Evolutionary conservation across 2,113 vertebrate species (phyloP), one percentile per base, ranked within the genome.

Genomic region (Lepisosteus oculatus): DNA sequence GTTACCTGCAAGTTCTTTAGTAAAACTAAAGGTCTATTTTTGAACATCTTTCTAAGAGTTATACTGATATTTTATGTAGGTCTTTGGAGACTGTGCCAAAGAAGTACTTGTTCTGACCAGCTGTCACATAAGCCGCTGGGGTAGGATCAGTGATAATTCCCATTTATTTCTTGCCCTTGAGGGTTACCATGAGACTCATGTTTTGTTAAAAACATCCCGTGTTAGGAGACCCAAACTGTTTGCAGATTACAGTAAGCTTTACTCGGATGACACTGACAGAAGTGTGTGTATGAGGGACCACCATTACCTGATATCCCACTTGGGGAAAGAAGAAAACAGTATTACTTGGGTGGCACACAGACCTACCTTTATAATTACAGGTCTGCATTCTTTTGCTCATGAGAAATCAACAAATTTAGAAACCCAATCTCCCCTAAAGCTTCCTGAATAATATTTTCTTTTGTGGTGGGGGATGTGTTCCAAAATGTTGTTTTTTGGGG

Each of bases 121-220:
- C 14, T 17, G 41, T 62, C 47, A 69, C 15, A 55, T 45, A 63
- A 65, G 61, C 51, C 8, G 41, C 59, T 71, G 71, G 80, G 76
- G 71, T 80, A 76, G 72, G 81, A 83, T 78, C 80, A 76, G 74
- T 68, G 74, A 84, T 82, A 71, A 84, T 80, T 83, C 79, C 72
- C 75, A 76, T 80, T 78, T 74, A 72, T 69, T 69, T 65, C 67
- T 56, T 56, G 55, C 67, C 83, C 82, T 76, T 67, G 4, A 45
- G 76, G 86, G 78, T 81, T 81, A 83, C 79, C 79, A 83, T 85
- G 84, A 85, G 84, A 80, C 81, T 79, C 72, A 73, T 89, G 87
- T 88, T 89, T 85, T 86, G 79, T 82, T 83, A n/a, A 82, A 87
- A 90, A 89, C 84, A 86, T 84, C 83, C 81, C 78, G 77, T 83